Conservation (phyloP, 2,888 invertebrate genomes). For the Chrysolina haemoptera region DNA sequence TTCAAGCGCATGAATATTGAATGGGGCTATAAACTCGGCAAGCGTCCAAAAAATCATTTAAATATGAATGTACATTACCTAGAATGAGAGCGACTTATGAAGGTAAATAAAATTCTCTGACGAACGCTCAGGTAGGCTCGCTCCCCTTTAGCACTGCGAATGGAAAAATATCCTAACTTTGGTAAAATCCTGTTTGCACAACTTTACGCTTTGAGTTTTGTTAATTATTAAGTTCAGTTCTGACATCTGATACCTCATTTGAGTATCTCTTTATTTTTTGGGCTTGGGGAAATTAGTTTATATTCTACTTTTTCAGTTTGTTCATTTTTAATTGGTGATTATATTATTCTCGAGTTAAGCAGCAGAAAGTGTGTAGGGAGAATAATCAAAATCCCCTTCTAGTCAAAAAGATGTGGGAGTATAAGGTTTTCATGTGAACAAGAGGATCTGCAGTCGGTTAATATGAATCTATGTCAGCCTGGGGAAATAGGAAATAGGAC, state of each 20-base stretch:
- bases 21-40: slow-evolving; percentile 13
- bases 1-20: slow-evolving; percentile 3
- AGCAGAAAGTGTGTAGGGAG: no score
- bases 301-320: neutral
- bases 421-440: no score
- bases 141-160: neutral
- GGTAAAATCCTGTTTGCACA: slow-evolving; percentile 12
- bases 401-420: neutral
- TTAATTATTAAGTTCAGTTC: slow-evolving; percentile 9
- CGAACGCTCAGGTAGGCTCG: neutral
- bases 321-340: neutral
- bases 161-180: neutral
- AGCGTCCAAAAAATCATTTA: slow-evolving; percentile 17
- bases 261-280: neutral
- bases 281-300: neutral
- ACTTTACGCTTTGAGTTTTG: neutral
- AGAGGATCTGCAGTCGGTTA: no score
- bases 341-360: neutral
- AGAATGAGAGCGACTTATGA: slow-evolving; percentile 1
- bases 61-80: slow-evolving; percentile 13
- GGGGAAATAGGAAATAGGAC: no score
- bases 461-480: no score
- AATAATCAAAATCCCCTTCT: no score
- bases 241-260: slow-evolving; percentile 14
- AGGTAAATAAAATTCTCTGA: slow-evolving; percentile 8